phyloP scores from a whole-genome alignment of 2,888 invertebrate species.

The Amblyjoppa proteus region DNA sequence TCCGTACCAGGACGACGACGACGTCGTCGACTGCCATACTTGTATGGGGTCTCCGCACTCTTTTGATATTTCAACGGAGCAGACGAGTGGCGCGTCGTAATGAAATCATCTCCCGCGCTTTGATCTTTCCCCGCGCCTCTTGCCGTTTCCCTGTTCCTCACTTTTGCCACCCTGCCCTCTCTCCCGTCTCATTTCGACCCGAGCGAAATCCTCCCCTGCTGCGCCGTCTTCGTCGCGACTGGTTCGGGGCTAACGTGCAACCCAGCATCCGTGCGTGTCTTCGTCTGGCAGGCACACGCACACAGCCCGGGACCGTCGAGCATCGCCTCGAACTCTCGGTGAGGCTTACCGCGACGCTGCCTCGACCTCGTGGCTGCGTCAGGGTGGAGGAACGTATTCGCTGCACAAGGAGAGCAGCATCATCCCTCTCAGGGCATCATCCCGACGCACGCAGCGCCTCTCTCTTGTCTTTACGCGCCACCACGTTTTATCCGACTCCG shows the following conservation, averaged over 20 bases:
- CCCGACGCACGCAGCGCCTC: constrained; percentile 15
- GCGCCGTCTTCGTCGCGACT: constrained; percentile 19
- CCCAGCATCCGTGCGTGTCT: constrained; percentile 51
- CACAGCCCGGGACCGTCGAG: neutral
- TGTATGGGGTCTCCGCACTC: constrained; percentile 77
- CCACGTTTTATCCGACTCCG: constrained; percentile 52
- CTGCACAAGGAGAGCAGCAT: constrained; percentile 9
- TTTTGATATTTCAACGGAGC: constrained; percentile 84
- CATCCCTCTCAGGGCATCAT: neutral
- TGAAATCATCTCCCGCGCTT: constrained; percentile 84
- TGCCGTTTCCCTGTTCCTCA: constrained; percentile 18
- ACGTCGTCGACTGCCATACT: constrained; percentile 73
- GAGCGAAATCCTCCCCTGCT: constrained; percentile 29
- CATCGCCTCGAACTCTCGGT: constrained; percentile 48
- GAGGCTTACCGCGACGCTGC: constrained; percentile 43
- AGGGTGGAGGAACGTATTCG: constrained; percentile 26
- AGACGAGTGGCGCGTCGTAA: constrained; percentile 83
- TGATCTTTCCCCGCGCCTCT: constrained; percentile 80
- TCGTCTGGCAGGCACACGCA: constrained; percentile 24
- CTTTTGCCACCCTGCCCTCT: constrained; percentile 12
- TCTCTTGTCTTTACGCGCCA: constrained; percentile 23
- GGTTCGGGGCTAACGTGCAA: constrained; percentile 26
- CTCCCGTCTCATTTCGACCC: constrained; percentile 14
- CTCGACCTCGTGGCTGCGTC: constrained; percentile 13
- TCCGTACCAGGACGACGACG: constrained; percentile 33